phyloP scores from a whole-genome alignment of 2,113 vertebrate genomes.

The Chaetura pelagica region DNA sequence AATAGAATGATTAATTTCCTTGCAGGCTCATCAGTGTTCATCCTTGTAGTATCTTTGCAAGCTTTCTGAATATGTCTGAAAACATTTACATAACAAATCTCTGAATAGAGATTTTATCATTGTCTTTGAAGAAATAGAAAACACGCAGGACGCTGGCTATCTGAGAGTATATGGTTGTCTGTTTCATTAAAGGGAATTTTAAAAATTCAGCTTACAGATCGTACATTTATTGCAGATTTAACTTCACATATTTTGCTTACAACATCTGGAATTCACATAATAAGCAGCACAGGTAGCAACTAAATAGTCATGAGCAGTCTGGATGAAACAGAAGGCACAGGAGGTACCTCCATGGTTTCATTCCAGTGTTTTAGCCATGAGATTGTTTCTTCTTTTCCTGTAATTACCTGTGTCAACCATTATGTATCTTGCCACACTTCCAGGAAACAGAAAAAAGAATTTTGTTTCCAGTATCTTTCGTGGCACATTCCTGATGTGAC shows the following conservation, averaged over 20 bases:
- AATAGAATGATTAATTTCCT: constrained; percentile 17
- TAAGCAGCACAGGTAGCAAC: neutral
- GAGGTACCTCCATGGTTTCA: neutral
- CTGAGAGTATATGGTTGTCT: neutral
- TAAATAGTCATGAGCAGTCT: neutral
- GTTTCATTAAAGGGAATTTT: neutral
- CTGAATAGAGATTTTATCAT: neutral
- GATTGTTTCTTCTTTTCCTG: fast-evolving
- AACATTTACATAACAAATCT: neutral
- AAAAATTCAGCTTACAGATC: neutral
- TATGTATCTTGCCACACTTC: neutral
- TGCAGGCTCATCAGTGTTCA: neutral
- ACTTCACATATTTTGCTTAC: neutral
- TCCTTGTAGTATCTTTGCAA: neutral
- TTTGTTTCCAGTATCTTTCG: neutral
- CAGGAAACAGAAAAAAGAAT: neutral
- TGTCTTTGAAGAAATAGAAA: neutral
- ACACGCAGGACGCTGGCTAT: neutral
- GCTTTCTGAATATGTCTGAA: neutral
- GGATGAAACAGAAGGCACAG: neutral
- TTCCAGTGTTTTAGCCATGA: neutral
- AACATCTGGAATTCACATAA: neutral
- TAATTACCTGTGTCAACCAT: neutral
- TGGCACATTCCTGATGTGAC: neutral
- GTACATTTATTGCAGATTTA: neutral